These are phyloP conservation scores for Agrochola macilenta DNA, from an alignment of 2,888 invertebrate species.

Conservation along the genomic window DNA sequence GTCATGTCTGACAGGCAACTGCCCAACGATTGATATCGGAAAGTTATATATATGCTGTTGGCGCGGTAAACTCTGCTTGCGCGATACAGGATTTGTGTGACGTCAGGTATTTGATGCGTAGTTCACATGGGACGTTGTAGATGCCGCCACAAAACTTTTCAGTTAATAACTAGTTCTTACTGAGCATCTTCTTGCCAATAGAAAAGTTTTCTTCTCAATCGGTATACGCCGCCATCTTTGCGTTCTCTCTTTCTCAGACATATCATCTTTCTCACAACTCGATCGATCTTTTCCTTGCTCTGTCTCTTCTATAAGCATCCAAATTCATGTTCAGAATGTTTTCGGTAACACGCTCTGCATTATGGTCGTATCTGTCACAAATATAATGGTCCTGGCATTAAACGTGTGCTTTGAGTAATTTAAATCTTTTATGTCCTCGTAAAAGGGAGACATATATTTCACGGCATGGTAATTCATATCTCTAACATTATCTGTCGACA, in stretches of 20 bases:
- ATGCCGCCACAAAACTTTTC: too few relatives aligned
- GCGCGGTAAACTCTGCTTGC: too few relatives aligned
- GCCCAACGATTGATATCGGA: too few relatives aligned
- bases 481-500: slow-evolving; percentile 50
- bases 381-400: slow-evolving; percentile 47
- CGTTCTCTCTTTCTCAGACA: background rate
- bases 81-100: too few relatives aligned
- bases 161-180: background rate
- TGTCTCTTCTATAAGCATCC: background rate
- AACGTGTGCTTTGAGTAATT: slow-evolving; percentile 59
- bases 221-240: background rate
- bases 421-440: slow-evolving; percentile 59
- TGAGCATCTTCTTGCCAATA: background rate
- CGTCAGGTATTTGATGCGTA: too few relatives aligned
- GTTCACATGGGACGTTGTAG: too few relatives aligned
- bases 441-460: slow-evolving; percentile 51
- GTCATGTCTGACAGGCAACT: too few relatives aligned
- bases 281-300: background rate
- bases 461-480: slow-evolving; percentile 58
- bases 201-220: background rate
- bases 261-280: background rate
- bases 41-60: too few relatives aligned
- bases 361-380: slow-evolving; percentile 44
- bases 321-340: slow-evolving; percentile 22
- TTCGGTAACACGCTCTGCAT: slow-evolving; percentile 29